Evolutionary conservation across 1,140 invertebrate species (phyloP).

Genomic region (Dendrolimus kikuchii): DNA sequence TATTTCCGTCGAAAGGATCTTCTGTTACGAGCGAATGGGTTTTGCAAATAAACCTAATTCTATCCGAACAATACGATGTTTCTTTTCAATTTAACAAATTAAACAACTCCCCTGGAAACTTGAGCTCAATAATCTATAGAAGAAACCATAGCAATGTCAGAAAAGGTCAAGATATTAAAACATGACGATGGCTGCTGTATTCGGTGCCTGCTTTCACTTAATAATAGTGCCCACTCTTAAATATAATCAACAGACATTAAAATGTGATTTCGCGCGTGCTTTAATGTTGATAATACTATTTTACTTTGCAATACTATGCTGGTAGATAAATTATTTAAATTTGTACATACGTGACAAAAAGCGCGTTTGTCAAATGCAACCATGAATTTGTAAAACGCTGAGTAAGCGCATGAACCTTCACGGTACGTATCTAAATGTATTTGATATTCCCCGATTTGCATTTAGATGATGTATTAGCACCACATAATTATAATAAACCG

Average conservation of each 20-base stretch:
- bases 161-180: constrained; percentile 1
- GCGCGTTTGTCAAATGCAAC: no score
- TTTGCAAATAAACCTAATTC: constrained; percentile 58
- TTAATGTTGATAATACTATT: no score
- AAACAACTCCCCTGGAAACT: constrained; percentile 25
- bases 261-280: no score
- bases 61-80: constrained; percentile 49
- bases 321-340: no score
- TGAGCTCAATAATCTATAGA: constrained; percentile 18
- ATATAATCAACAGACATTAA: neutral
- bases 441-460: no score
- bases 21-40: constrained; percentile 48
- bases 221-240: neutral
- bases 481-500: no score
- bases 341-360: no score
- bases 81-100: constrained; percentile 66
- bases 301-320: no score
- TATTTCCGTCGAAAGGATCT: constrained; percentile 49
- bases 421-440: no score
- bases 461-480: no score
- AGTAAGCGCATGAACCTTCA: no score
- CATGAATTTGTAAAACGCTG: no score
- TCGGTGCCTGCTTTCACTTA: neutral
- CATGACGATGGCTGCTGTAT: neutral
- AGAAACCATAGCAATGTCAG: constrained; percentile 1